Evolutionary conservation across 2,888 invertebrate species (phyloP), one percentile per base, ranked within the genome.

Genomic region (Carcina quercana): DNA sequence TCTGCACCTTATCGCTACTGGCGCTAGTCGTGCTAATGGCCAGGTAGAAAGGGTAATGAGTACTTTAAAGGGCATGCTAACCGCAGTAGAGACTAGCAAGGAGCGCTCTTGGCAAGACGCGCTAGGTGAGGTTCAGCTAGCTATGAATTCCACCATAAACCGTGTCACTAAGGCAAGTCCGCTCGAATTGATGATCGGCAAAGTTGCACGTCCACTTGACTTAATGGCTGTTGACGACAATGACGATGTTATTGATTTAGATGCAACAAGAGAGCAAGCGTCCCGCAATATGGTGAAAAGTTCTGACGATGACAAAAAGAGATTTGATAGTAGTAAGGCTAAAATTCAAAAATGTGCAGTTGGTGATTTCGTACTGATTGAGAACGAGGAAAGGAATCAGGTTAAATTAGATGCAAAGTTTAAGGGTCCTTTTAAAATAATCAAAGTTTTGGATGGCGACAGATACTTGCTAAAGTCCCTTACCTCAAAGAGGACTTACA

Each of bases 41-140:
- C 50, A 53, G 24, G 53, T 51, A 2, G 51, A 57, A 21, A 40
- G 53, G 0, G 34, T 48, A 0, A 50, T 54, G 47, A 38, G 40
- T 8, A 40, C 36, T 2, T 28, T 50, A 5, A 45, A 49, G 22
- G 32, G 32, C 2, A 51, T 52, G 52, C 25, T 54, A 0, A 54
- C 52, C 3, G 32, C 40, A 0, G 47, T 47, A 5, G 55, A 58
- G 28, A 31, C 31, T 5, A 31, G 21, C 3, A 13, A 17, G 1
- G 32, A 42, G 13, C 28, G 37, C 2, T 44, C 53, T 0, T 56
- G 55, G 54, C 53, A 54, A 26, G 47, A 48, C 29, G 43, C 49
- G 0, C 15, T 56, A 17, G 40, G 28, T 4, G 51, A 58, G 2
- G 31, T 54, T 4, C 59, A 58, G 27, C 31, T 56, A 2, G 46